phyloP scores from a whole-genome alignment of 2,888 invertebrate genomes.

The Dynastes tityus region DNA sequence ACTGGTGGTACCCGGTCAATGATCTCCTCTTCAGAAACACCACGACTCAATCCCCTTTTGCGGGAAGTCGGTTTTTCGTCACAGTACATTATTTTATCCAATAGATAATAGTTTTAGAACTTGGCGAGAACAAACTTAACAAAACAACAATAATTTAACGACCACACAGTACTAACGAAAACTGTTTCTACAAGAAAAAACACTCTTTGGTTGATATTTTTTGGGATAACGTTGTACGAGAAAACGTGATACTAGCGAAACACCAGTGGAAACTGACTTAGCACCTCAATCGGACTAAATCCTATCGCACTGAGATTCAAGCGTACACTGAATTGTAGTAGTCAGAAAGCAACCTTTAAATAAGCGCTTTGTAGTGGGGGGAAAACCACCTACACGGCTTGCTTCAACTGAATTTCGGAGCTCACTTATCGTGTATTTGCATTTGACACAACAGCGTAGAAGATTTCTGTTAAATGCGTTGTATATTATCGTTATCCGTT shows the following conservation, averaged over 20 bases:
- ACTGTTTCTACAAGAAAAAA: slow-evolving; percentile 15
- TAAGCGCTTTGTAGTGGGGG: slow-evolving; percentile 43
- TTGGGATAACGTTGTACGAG: slow-evolving; percentile 25
- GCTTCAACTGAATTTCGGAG: slow-evolving; percentile 11
- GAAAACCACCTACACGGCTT: slow-evolving; percentile 25
- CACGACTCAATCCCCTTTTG: slow-evolving; percentile 63
- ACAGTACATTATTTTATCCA: slow-evolving; percentile 54
- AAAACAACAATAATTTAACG: slow-evolving; percentile 28
- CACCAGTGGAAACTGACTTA: slow-evolving; percentile 52
- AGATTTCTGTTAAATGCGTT: not conserved
- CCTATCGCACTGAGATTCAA: slow-evolving; percentile 50
- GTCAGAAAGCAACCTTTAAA: slow-evolving; percentile 42
- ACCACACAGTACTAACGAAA: slow-evolving; percentile 18
- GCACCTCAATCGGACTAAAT: slow-evolving; percentile 34
- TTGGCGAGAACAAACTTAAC: not conserved
- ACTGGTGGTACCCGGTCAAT: slow-evolving; percentile 66
- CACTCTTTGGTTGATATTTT: slow-evolving; percentile 39
- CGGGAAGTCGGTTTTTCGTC: slow-evolving; percentile 60
- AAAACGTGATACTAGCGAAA: slow-evolving; percentile 29
- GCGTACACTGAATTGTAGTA: slow-evolving; percentile 35
- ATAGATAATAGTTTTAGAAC: slow-evolving; percentile 11
- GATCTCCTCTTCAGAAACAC: slow-evolving; percentile 61
- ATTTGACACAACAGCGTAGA: slow-evolving; percentile 7
- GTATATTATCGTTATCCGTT: slow-evolving; percentile 12
- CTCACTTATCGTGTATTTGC: slow-evolving; percentile 7